Base-by-base conservation (phyloP, 2,113 vertebrate species). In the Egretta garzetta region DNA sequence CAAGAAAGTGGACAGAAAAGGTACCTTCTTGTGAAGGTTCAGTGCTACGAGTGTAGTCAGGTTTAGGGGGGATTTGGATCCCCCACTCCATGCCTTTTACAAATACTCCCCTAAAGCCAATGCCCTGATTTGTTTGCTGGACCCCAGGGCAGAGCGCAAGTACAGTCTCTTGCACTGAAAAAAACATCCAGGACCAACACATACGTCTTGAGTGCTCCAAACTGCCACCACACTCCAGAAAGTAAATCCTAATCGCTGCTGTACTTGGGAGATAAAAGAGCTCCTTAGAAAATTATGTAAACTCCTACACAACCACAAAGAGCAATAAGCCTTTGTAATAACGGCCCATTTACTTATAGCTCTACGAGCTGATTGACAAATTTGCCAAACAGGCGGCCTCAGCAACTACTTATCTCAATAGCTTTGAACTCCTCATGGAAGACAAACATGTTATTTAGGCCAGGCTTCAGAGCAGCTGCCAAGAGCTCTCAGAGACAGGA, bases 381-480 rank as follows among this genome's bases (percentile, higher is more conserved):
- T 94, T 86, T 95, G 83, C 76, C 90, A 91, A 95, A 95, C 80
- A 83, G 19, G 63, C 3, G 1, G 94, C 85, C 86, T 85, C 50
- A 73, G 75, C 80, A 88, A 64, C 84, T 91, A 90, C 73, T 96
- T 90, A 89, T 53, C 91, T 97, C 94, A 84, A 35, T 10, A 94
- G 84, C 83, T 97, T 80, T 89, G 58, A 96, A 62, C 71, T 86
- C 64, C 77, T 83, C 0, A 0, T 90, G 71, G 90, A 96, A 96
- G 43, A 85, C 62, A 94, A 97, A 91, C 9, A 8, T 3, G 8
- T 71, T 77, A 77, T 89, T 96, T 94, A 96, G 80, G 95, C 74
- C 74, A 86, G 63, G 82, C 27, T 52, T 91, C 1, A 0, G 88
- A 86, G 90, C 21, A 64, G 90, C 76, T 97, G 90, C 95, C 97